Conservation (phyloP, 2,888 invertebrate species). For the Hydroisotoma schaefferi region DNA sequence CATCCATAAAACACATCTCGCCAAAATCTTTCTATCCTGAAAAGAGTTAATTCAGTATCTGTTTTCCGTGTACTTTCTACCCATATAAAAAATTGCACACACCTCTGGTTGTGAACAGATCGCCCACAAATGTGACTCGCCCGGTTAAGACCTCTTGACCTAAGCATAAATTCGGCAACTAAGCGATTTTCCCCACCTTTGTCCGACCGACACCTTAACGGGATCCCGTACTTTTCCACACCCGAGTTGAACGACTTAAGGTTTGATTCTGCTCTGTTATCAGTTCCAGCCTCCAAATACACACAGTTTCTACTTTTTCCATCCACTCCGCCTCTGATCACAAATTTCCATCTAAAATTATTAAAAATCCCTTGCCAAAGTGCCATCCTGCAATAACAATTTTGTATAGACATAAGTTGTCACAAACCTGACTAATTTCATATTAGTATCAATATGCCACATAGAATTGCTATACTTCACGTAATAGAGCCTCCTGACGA, state of each 20-base stretch:
- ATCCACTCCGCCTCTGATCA: slow-evolving; percentile 32
- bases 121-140: slow-evolving; percentile 29
- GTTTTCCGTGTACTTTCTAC: neutral
- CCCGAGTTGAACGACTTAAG: slow-evolving; percentile 16
- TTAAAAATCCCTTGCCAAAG: neutral
- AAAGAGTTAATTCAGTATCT: neutral
- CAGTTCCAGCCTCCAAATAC: slow-evolving; percentile 17
- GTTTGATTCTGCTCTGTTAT: slow-evolving; percentile 23
- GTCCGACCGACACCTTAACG: slow-evolving; percentile 23
- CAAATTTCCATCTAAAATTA: slow-evolving; percentile 33
- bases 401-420: neutral
- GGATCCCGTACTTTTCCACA: slow-evolving; percentile 19
- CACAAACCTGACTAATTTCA: slow-evolving; percentile 25
- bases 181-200: slow-evolving; percentile 32
- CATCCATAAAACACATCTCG: slow-evolving; percentile 28
- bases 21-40: slow-evolving; percentile 34
- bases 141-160: slow-evolving; percentile 14
- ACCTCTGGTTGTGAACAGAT: slow-evolving; percentile 38
- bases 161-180: slow-evolving; percentile 25
- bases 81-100: too few species aligned
- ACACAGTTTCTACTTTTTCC: slow-evolving; percentile 26
- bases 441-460: slow-evolving; percentile 35
- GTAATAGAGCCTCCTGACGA: slow-evolving; percentile 27
- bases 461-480: slow-evolving; percentile 29
- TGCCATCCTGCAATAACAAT: neutral